A percentile compares a stretch with the other conserved stretches of the same genome.
Conservation (phyloP, 2,888 invertebrate species). For the Sussaba pulchella region DNA sequence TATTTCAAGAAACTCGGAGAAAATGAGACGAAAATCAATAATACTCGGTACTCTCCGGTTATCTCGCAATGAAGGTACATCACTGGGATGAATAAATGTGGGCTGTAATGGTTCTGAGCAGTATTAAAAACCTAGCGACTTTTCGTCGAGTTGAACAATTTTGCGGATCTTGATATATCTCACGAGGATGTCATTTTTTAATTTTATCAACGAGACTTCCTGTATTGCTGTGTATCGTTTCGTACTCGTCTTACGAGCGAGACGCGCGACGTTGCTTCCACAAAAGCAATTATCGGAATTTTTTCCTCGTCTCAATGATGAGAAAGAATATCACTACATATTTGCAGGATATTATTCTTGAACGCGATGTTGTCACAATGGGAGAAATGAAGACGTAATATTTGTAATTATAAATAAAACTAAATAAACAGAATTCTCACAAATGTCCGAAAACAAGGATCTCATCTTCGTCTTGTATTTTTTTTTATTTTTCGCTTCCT, state of each 20-base stretch:
- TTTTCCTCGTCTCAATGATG: neutral
- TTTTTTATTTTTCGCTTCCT: no score
- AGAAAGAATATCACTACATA: neutral
- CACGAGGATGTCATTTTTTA: conserved; percentile 4
- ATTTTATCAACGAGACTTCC: no score
- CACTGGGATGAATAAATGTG: neutral
- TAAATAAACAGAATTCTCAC: neutral
- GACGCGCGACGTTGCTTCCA: no score
- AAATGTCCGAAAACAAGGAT: neutral
- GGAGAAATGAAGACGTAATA: neutral
- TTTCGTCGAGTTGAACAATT: neutral
- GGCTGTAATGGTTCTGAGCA: neutral
- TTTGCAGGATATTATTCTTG: neutral
- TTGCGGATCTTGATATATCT: neutral
- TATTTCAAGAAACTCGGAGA: neutral
- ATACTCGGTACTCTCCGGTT: neutral
- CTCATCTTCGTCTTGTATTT: no score
- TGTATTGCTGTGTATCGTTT: no score
- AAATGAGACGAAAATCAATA: conserved; percentile 13
- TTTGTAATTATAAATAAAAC: neutral
- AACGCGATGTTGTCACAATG: neutral
- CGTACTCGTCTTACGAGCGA: no score
- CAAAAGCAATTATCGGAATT: no score
- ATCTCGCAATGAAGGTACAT: neutral
- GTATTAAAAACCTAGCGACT: neutral